These are phyloP conservation scores for Ibycter americanus DNA, from an alignment of 2,797 vertebrate genomes.

Conservation along the genomic window DNA sequence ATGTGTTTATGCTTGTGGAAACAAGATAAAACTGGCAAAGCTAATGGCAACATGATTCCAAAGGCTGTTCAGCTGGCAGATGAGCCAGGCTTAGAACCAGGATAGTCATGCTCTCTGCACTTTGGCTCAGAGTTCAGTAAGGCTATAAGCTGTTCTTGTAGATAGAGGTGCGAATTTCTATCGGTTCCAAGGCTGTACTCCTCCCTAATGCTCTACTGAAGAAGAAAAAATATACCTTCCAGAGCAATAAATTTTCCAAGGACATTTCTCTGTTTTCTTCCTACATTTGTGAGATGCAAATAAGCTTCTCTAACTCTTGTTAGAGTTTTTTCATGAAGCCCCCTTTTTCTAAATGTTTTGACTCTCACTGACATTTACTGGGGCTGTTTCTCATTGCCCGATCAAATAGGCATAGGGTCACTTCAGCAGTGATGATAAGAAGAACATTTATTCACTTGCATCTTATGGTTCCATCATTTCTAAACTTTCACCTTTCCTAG, in stretches of 20 bases:
- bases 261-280: background rate
- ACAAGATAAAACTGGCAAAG: background rate
- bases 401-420: background rate
- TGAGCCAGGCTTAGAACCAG: background rate
- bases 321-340: background rate
- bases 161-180: background rate
- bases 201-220: background rate
- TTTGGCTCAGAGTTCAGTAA: background rate
- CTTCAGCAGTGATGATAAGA: background rate
- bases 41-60: background rate
- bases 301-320: background rate
- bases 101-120: background rate
- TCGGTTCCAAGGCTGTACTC: background rate
- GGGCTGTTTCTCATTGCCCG: background rate
- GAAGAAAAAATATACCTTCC: background rate
- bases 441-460: background rate
- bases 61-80: background rate
- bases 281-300: background rate
- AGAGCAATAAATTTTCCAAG: background rate
- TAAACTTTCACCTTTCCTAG: background rate
- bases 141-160: background rate
- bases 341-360: background rate
- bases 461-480: background rate
- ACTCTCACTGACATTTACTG: background rate
- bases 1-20: background rate